A percentile compares a stretch with the other conserved stretches of the same genome.
Evolutionary conservation across 2,888 invertebrate species (phyloP).

Genomic region (Leptinotarsa haldemani): DNA sequence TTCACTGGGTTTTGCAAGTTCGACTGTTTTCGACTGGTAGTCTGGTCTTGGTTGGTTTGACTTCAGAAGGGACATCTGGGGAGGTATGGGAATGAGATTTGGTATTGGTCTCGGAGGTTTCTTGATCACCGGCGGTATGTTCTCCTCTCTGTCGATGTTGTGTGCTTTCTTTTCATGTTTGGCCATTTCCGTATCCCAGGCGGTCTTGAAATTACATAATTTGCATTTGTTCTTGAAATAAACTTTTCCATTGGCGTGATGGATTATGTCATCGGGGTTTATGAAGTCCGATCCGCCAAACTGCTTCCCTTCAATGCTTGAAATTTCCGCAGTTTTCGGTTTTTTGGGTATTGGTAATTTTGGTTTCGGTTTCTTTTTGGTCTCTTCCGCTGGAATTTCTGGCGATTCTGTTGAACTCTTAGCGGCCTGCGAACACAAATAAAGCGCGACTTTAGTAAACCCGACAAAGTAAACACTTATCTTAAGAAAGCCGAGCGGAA

Average conservation of each 20-base stretch:
- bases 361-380: slow-evolving; percentile 43
- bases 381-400: slow-evolving; percentile 41
- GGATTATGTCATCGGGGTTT: slow-evolving; percentile 65
- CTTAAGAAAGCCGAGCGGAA: slow-evolving; percentile 26
- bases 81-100: slow-evolving; percentile 77
- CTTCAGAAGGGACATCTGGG: slow-evolving; percentile 65
- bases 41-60: slow-evolving; percentile 31
- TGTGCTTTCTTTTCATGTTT: slow-evolving; percentile 68
- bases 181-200: slow-evolving; percentile 71
- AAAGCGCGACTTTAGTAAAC: slow-evolving; percentile 45
- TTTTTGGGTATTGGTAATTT: slow-evolving; percentile 40
- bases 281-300: slow-evolving; percentile 68
- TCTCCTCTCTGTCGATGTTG: slow-evolving; percentile 61
- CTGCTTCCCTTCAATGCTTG: slow-evolving; percentile 45
- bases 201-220: slow-evolving; percentile 70
- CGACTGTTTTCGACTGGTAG: slow-evolving; percentile 47
- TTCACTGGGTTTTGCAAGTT: slow-evolving; percentile 52
- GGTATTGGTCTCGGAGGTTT: slow-evolving; percentile 75
- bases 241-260: slow-evolving; percentile 65
- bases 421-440: slow-evolving; percentile 57
- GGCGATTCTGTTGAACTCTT: slow-evolving; percentile 49
- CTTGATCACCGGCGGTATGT: slow-evolving; percentile 46
- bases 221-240: slow-evolving; percentile 67
- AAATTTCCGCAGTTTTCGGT: slow-evolving; percentile 42
- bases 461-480: slow-evolving; percentile 35